These are phyloP conservation scores for Paracanthobrama guichenoti DNA, from an alignment of 2,113 vertebrate species.

Conservation along the genomic window DNA sequence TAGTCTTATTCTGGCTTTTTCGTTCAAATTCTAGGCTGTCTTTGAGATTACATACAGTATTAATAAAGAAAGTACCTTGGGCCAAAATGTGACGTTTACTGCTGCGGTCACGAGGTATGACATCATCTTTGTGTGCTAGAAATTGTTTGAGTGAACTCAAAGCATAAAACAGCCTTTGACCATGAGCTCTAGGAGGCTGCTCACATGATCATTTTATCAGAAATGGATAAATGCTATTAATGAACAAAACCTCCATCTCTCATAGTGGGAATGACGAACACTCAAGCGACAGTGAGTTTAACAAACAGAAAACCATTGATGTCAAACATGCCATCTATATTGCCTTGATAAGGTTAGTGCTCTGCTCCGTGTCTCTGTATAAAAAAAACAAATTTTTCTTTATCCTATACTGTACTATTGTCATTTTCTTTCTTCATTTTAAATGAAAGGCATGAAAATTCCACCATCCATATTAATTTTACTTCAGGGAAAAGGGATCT, in stretches of 20 bases:
- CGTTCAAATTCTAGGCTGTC: slow-evolving; percentile 60
- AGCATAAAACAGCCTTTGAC: not conserved
- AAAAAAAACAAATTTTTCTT: not conserved
- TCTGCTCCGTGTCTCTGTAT: not conserved
- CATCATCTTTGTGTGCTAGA: not conserved
- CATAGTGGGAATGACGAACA: slow-evolving; percentile 69
- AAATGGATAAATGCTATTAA: not conserved
- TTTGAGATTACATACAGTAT: slow-evolving; percentile 72
- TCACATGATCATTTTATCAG: not conserved
- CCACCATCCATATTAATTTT: slow-evolving; percentile 78
- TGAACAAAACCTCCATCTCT: slow-evolving; percentile 24
- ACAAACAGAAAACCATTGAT: slow-evolving; percentile 52
- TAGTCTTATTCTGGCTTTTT: not conserved
- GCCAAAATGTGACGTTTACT: slow-evolving; percentile 58
- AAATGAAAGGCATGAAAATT: slow-evolving; percentile 67
- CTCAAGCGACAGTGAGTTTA: slow-evolving; percentile 24
- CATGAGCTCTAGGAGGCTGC: not conserved
- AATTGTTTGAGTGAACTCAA: not conserved
- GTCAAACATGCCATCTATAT: slow-evolving; percentile 74
- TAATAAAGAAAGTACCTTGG: slow-evolving; percentile 56
- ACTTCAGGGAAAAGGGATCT: slow-evolving; percentile 65
- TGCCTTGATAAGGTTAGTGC: slow-evolving; percentile 70
- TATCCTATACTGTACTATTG: not conserved
- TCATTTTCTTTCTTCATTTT: not conserved
- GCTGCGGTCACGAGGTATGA: slow-evolving; percentile 70